Evolutionary conservation across 2,888 invertebrate species (phyloP), one percentile per base, ranked within the genome.

Genomic region (Diaphora mendica): DNA sequence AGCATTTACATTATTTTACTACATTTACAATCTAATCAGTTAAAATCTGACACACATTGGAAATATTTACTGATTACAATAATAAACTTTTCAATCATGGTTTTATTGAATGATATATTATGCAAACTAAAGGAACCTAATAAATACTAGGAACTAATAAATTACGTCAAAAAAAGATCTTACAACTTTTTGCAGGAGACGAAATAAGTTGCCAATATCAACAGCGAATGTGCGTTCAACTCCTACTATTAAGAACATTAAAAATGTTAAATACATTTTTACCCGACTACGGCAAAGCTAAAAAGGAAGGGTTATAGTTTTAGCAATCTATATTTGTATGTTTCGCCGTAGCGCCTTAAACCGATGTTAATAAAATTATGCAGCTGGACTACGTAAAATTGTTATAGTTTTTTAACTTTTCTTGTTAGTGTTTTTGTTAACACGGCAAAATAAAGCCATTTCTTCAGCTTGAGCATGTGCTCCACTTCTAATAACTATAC

Each of bases 41-140:
- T 51, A 23, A 68, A 23, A 48, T 35, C 23, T 68, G 68, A 51
- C 68, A 68, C 68, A 68, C 48, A 68, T 55, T 68, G 4, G 4
- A 7, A 68, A 51, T n/a, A 48, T 62, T 30, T 68, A 68, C 48
- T 33, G 33, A 39, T 68, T 48, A 68, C 51, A 68, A 13, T 35
- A 33, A 68, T 68, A 68, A 68, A 35, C 23, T 33, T 51, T n/a
- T 13, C 33, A 33, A 48, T 26, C 23, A 23, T 33, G 33, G 48
- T 23, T 20, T 48, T 51, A 68, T 51, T 51, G 48, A 44, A 42
- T 20, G 68, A 68, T 68, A 68, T 33, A 48, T 23, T 51, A 15
- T 48, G 48, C 17, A 39, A 68, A 55, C 35, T 35, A 0, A 55
- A 23, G 51, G 23, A 39, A 26, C 15, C 20, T 4, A 3, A 33